phyloP scores from a whole-genome alignment of 2,797 vertebrate genomes.

The Paedocypris micromegethes region DNA sequence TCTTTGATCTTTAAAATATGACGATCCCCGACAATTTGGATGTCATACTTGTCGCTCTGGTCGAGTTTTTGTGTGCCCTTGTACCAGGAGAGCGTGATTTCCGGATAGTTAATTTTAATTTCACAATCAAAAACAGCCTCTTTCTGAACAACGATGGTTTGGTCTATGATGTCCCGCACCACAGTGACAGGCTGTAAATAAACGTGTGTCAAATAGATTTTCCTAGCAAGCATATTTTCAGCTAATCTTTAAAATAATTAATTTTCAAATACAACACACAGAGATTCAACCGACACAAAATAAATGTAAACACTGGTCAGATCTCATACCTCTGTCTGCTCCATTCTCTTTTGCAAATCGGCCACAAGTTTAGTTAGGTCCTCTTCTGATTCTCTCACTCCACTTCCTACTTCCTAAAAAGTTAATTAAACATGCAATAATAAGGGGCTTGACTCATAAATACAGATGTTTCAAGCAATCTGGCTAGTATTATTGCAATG shows the following conservation, averaged over 20 bases:
- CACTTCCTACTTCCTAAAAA: slow-evolving; percentile 84
- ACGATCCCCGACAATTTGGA: slow-evolving; percentile 79
- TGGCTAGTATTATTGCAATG: no score
- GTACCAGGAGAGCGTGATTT: slow-evolving; percentile 98
- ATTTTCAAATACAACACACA: not conserved
- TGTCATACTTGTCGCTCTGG: slow-evolving; percentile 81
- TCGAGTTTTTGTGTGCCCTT: slow-evolving; percentile 95
- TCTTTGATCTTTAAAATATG: slow-evolving; percentile 83
- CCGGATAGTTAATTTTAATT: slow-evolving; percentile 97
- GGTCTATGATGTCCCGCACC: slow-evolving; percentile 86
- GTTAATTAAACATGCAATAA: no score
- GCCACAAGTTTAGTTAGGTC: slow-evolving; percentile 93
- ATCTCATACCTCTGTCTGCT: slow-evolving; percentile 86
- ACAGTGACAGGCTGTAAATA: slow-evolving; percentile 84
- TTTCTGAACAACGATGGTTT: slow-evolving; percentile 74
- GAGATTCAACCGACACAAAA: not conserved
- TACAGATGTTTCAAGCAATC: no score
- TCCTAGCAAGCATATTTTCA: no score
- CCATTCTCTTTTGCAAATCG: slow-evolving; percentile 93
- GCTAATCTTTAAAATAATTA: not conserved
- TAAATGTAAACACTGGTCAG: no score
- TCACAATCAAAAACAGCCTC: slow-evolving; percentile 89
- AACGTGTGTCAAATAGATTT: not conserved
- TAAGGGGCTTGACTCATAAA: no score
- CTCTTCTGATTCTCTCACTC: slow-evolving; percentile 81